A percentile compares a stretch with the other conserved stretches of the same genome.
Evolutionary conservation across 2,113 vertebrate genomes (phyloP).

Genomic region (Gymnarchus niloticus): DNA sequence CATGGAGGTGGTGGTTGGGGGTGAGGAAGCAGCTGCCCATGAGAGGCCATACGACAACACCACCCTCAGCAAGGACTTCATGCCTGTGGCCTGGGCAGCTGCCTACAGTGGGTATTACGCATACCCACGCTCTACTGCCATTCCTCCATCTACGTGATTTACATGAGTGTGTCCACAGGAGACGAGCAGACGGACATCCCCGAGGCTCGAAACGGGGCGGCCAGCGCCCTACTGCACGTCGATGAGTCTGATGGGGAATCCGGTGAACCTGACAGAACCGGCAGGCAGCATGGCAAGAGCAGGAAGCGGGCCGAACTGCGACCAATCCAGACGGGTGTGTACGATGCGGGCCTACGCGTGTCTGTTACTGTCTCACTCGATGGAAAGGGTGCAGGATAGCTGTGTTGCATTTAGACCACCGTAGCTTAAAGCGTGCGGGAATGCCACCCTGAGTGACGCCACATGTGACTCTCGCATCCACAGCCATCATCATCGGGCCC

Average conservation of each 20-base stretch:
- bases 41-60: conserved; percentile 77
- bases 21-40: conserved; percentile 77
- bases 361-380: background rate
- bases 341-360: too few species aligned
- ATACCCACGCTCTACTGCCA: too few species aligned
- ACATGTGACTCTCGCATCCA: background rate
- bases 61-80: conserved; percentile 82
- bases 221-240: conserved; percentile 94
- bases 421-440: background rate
- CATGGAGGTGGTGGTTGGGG: conserved; percentile 90
- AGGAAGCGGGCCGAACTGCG: conserved; percentile 86
- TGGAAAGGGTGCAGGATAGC: background rate
- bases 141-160: background rate
- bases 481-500: conserved; percentile 95
- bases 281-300: conserved; percentile 86
- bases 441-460: background rate
- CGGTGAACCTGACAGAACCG: conserved; percentile 77
- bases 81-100: conserved; percentile 88
- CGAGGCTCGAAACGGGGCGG: conserved; percentile 90
- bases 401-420: background rate
- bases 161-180: conserved; percentile 35
- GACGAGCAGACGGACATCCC: conserved; percentile 82
- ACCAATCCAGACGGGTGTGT: conserved; percentile 93
- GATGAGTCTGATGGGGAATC: conserved; percentile 69
- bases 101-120: conserved; percentile 73